Conservation (phyloP, 1,140 invertebrate species). For the Lasaia peninsularis region DNA sequence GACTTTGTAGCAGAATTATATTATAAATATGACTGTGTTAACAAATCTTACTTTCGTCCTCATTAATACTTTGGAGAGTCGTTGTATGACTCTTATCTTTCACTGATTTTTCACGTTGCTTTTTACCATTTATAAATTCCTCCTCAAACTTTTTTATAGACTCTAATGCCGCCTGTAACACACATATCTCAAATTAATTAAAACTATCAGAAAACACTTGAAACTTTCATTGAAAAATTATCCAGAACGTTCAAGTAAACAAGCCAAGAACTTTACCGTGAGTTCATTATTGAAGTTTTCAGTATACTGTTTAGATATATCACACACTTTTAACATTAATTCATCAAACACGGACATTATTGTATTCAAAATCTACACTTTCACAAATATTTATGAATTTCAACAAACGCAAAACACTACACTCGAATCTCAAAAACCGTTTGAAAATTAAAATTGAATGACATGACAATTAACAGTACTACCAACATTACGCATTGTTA, state of each 20-base stretch:
- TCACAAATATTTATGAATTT: conserved; percentile 47
- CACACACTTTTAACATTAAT: conserved; percentile 53
- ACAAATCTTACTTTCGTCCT: conserved; percentile 48
- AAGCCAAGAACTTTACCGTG: conserved; percentile 40
- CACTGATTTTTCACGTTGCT: conserved; percentile 37
- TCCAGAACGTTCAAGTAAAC: not conserved
- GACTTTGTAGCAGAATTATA: not conserved
- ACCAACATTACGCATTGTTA: conserved; percentile 36
- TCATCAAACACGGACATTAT: conserved; percentile 69
- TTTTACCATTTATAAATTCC: conserved; percentile 45
- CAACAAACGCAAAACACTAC: conserved; percentile 58
- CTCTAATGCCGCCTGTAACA: conserved; percentile 48
- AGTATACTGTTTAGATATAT: conserved; percentile 44
- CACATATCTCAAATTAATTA: not conserved
- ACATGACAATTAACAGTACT: conserved; percentile 16
- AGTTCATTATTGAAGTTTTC: conserved; percentile 55
- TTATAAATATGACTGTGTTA: not conserved
- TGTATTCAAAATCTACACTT: conserved; percentile 40
- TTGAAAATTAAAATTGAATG: conserved; percentile 56
- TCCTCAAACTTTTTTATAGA: conserved; percentile 58
- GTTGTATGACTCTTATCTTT: conserved; percentile 50
- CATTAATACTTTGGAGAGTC: conserved; percentile 55
- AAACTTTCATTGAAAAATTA: not conserved
- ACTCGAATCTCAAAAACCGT: conserved; percentile 57
- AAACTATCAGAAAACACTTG: not conserved